These are phyloP conservation scores for Cephalopholis sonnerati DNA, from an alignment of 2,113 vertebrate species.

Conservation along the genomic window DNA sequence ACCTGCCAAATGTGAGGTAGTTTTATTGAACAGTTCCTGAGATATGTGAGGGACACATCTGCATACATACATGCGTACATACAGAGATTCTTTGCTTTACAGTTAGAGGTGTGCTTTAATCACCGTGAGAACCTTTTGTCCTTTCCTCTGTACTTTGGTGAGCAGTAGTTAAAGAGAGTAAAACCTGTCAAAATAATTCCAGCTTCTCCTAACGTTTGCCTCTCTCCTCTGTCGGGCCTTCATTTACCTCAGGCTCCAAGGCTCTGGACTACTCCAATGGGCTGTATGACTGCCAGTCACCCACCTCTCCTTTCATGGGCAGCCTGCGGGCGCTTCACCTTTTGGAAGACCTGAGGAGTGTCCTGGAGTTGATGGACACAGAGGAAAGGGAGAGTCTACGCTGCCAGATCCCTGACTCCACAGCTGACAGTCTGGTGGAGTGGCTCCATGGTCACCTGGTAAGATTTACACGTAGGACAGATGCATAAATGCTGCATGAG, in stretches of 20 bases:
- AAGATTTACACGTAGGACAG: conserved; percentile 16
- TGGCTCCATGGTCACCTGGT: conserved; percentile 97
- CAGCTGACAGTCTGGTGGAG: conserved; percentile 88
- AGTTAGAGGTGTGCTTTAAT: no score
- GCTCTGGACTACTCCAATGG: conserved; percentile 95
- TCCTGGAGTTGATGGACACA: conserved; percentile 93
- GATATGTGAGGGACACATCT: no score
- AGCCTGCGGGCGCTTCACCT: conserved; percentile 91
- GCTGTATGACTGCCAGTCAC: conserved; percentile 97
- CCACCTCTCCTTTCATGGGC: conserved; percentile 96
- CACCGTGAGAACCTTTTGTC: neutral
- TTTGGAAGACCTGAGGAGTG: conserved; percentile 91
- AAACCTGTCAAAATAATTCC: neutral
- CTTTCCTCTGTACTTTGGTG: neutral
- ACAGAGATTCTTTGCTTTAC: no score
- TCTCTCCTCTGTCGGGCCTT: neutral
- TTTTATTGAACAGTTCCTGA: no score
- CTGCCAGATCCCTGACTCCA: conserved; percentile 94
- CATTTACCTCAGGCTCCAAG: conserved; percentile 91
- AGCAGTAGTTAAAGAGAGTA: neutral
- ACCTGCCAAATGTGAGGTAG: no score
- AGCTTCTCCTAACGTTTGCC: neutral
- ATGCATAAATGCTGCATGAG: neutral
- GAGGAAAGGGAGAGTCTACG: conserved; percentile 94
- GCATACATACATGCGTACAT: no score